Percentiles rank a stretch among this genome's conserved stretches.
Evolutionary conservation across 2,888 invertebrate species (phyloP).

Genomic region (Pollenia amentaria): DNA sequence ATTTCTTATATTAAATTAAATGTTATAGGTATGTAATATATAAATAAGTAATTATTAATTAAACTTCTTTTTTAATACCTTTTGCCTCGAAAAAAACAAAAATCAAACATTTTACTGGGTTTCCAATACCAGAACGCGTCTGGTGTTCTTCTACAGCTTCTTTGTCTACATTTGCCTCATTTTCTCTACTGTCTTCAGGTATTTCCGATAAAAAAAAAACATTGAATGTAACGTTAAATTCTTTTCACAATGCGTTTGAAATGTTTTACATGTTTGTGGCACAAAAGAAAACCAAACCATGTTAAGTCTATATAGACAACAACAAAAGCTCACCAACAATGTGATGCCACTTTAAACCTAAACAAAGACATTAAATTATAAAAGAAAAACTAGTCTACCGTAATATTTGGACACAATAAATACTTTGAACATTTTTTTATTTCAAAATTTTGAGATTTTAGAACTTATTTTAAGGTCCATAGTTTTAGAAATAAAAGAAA

Average conservation of each 20-base stretch:
- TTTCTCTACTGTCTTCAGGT: conserved; percentile 11
- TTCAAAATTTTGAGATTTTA: too few species aligned
- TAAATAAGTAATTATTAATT: too few species aligned
- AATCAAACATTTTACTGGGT: conserved; percentile 23
- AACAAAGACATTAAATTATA: conserved; percentile 22
- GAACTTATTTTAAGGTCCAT: too few species aligned
- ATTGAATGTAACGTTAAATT: conserved; percentile 37
- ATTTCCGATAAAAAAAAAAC: conserved; percentile 4
- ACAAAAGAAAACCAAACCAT: conserved; percentile 42
- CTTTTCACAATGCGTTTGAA: conserved; percentile 42
- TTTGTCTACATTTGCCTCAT: conserved; percentile 21
- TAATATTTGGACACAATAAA: conserved; percentile 19
- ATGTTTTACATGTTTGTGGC: conserved; percentile 42
- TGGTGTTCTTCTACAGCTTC: conserved; percentile 13
- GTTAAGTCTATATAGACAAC: conserved; percentile 16
- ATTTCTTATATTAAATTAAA: too few species aligned
- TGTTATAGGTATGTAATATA: too few species aligned
- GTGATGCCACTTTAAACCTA: conserved; percentile 33
- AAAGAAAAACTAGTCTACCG: background rate
- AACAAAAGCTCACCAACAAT: conserved; percentile 27
- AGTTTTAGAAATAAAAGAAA: too few species aligned
- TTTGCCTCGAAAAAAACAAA: background rate
- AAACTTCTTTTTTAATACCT: too few species aligned
- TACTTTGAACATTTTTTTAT: too few species aligned
- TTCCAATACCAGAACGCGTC: background rate